A percentile compares a stretch with the other conserved stretches of the same genome.
phyloP scores from a whole-genome alignment of 2,888 invertebrate species.

The Lasioglossum oenotherae region DNA sequence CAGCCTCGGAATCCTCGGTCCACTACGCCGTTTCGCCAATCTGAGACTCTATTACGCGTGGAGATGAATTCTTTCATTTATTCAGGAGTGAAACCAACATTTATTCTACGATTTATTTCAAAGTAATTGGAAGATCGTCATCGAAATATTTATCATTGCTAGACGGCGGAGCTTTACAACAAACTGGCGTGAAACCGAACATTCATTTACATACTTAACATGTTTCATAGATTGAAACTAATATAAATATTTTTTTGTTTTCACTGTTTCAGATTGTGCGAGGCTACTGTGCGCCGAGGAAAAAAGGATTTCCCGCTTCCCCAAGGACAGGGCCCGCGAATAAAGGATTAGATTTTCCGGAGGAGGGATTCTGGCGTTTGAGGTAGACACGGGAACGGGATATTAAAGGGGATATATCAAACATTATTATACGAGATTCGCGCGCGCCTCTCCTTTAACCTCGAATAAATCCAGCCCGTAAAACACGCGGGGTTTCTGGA shows the following conservation, averaged over 20 bases:
- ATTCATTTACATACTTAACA: no score
- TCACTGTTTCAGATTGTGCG: not conserved
- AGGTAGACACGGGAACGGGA: constrained; percentile 12
- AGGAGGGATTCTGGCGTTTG: constrained; percentile 17
- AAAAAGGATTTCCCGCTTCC: not conserved
- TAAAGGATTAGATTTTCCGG: constrained; percentile 45
- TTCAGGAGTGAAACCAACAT: no score
- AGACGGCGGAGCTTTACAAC: no score
- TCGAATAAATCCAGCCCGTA: constrained; percentile 10
- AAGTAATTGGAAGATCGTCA: no score
- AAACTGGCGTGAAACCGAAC: no score
- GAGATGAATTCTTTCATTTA: no score
- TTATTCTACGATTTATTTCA: no score
- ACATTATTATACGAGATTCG: constrained; percentile 25
- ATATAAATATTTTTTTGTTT: no score
- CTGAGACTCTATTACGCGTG: no score
- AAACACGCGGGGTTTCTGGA: constrained; percentile 1
- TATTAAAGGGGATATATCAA: constrained; percentile 53
- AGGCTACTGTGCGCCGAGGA: not conserved
- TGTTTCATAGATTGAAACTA: no score
- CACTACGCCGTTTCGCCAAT: not conserved
- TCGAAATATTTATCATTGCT: no score
- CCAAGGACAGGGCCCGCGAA: not conserved
- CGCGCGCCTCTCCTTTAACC: not conserved
- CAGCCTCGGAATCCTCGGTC: not conserved